Base-by-base conservation (phyloP, 1,140 invertebrate genomes). In the Gerris buenoi region DNA sequence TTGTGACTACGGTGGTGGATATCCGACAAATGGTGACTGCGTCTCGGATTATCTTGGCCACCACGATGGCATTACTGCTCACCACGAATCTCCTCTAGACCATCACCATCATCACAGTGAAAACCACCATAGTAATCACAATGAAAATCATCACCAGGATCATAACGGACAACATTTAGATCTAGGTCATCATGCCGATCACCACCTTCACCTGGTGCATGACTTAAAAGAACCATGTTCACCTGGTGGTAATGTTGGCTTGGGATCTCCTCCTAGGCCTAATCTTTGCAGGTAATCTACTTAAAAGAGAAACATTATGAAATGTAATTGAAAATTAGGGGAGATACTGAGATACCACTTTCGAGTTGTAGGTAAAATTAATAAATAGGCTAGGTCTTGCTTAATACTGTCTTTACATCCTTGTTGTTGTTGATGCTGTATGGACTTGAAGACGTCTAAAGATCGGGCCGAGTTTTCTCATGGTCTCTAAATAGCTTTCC, bases 231-330 rank as follows among this genome's bases (percentile, higher is more conserved):
- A 46, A 18, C 25, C 59, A 15, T 15, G 25, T 27, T 0, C 27
- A 66, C 71, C 26, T 14, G 3, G 23, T 64, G 63, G 2, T 56
- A 1, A 26, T 14, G 5, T n/a, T n/a, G 63, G 25, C 22, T 15
- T 18, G 68, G 83, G 85, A 68, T 84, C 87, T 69, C 84, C 85
- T 71, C 84, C 86, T 71, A 85, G 88, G 73, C 88, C 88, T 1
- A 91, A 90, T 75, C 79, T 90, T 15, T 98, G 96, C 75, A 82
- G 33, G 33, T 46, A 46, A n/a, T n/a, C n/a, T n/a, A n/a, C n/a
- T n/a, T n/a, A n/a, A n/a, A n/a, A n/a, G n/a, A n/a, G n/a, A n/a
- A n/a, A n/a, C n/a, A n/a, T n/a, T n/a, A n/a, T n/a, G n/a, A n/a
- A n/a, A n/a, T n/a, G n/a, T n/a, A n/a, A n/a, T n/a, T n/a, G n/a